Base-by-base conservation (phyloP, 2,113 vertebrate genomes). In the Xyliphius kryptos region DNA sequence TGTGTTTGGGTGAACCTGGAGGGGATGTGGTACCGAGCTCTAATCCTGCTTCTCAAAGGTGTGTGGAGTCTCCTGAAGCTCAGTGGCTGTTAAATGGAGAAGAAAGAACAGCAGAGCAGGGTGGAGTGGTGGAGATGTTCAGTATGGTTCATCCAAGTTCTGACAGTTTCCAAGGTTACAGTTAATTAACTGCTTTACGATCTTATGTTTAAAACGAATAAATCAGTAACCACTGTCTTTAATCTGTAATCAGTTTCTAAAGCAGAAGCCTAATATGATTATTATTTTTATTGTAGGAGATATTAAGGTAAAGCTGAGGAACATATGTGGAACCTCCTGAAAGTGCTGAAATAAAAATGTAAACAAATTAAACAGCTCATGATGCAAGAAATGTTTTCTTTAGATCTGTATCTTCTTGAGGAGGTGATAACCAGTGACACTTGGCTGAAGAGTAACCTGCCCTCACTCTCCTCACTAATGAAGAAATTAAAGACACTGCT, bases 331-430 rank as follows among this genome's bases (percentile, higher is more conserved):
- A 32, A 32, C 26, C 26, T 32, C 7, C 26, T 32, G 26, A 6
- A 32, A 5, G 26, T 32, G 4, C 4, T 32, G 7, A 1, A 32
- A 6, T 32, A 32, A 32, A 5, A 32, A 32, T 32, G 26, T 32
- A 32, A 32, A 32, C 7, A 6, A 6, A 32, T 32, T 32, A 6
- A 32, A 32, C 26, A 32, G 26, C 26, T 32, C 26, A 32, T 32
- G 26, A 32, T 32, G 26, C 7, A 32, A 32, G 4, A 6, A 2
- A 10, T 41, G 10, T 41, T 1, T 15, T n/a, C 43, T 15, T n/a
- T n/a, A 87, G 86, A 76, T 72, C 65, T 83, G 9, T 58, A 62
- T 38, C 53, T 87, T 49, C 59, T 64, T 9, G 82, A 84, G 21
- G 84, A 86, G 17, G 38, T 82, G 8, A 14, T 86, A 11, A 43